Conservation (phyloP, 2,797 vertebrate species). For the Girardinus metallicus region DNA sequence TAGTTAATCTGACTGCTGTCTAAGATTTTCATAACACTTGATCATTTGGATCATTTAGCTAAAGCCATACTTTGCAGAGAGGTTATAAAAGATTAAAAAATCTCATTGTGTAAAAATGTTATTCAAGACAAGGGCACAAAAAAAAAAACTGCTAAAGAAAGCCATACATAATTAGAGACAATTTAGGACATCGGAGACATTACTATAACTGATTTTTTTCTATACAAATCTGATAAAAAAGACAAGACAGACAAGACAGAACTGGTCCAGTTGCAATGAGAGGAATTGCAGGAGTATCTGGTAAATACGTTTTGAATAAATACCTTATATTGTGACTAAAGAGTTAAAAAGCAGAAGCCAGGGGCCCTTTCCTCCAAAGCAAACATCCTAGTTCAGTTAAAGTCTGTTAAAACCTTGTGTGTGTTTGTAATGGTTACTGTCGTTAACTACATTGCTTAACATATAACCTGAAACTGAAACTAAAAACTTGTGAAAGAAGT, state of each 20-base stretch:
- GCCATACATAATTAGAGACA: neutral
- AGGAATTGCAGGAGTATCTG: neutral
- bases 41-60: neutral
- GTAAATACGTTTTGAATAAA: neutral
- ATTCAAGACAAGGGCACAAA: neutral
- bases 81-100: neutral
- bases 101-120: neutral
- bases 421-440: no score
- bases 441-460: no score
- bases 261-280: neutral
- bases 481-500: neutral
- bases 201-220: neutral
- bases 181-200: neutral
- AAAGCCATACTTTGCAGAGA: neutral
- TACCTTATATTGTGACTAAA: neutral
- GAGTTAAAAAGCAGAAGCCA: neutral
- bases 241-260: neutral
- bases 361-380: neutral
- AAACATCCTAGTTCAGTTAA: neutral
- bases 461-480: no score
- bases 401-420: neutral
- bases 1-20: neutral
- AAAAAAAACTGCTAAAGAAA: neutral
- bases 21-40: neutral
- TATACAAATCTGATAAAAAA: neutral